phyloP scores from a whole-genome alignment of 2,797 vertebrate species.

The Crenuchus spilurus region DNA sequence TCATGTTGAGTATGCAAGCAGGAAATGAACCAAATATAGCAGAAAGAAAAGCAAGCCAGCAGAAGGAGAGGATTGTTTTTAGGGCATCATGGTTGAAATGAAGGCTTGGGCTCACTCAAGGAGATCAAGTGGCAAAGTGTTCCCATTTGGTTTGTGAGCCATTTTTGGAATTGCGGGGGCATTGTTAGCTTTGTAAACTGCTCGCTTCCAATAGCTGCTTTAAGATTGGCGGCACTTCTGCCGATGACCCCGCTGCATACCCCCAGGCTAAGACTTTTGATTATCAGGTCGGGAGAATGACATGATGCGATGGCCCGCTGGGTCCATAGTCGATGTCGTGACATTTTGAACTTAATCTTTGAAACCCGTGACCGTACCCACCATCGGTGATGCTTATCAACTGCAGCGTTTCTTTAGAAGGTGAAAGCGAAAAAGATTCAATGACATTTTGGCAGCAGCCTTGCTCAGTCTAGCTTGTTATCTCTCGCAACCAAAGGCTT shows the following conservation, averaged over 20 bases:
- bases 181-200: conserved; percentile 7
- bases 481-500: not conserved
- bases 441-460: conserved; percentile 23
- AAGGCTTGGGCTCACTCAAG: conserved; percentile 19
- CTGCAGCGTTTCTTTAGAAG: not conserved
- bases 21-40: conserved; percentile 40
- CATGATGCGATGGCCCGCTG: conserved; percentile 26
- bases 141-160: conserved; percentile 41
- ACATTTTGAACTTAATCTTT: conserved; percentile 44
- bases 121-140: conserved; percentile 28
- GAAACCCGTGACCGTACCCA: conserved; percentile 30
- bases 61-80: conserved; percentile 34
- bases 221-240: conserved; percentile 18
- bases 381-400: conserved; percentile 41
- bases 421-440: conserved; percentile 31
- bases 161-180: not conserved
- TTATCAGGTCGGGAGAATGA: conserved; percentile 29
- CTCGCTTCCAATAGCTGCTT: not conserved
- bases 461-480: not conserved
- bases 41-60: conserved; percentile 13
- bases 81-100: conserved; percentile 30
- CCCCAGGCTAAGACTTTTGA: conserved; percentile 29
- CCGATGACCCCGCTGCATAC: conserved; percentile 30
- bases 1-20: conserved; percentile 17
- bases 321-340: conserved; percentile 24